These are phyloP conservation scores for Epinephelus lanceolatus DNA, from an alignment of 2,113 vertebrate species.

Conservation along the genomic window DNA sequence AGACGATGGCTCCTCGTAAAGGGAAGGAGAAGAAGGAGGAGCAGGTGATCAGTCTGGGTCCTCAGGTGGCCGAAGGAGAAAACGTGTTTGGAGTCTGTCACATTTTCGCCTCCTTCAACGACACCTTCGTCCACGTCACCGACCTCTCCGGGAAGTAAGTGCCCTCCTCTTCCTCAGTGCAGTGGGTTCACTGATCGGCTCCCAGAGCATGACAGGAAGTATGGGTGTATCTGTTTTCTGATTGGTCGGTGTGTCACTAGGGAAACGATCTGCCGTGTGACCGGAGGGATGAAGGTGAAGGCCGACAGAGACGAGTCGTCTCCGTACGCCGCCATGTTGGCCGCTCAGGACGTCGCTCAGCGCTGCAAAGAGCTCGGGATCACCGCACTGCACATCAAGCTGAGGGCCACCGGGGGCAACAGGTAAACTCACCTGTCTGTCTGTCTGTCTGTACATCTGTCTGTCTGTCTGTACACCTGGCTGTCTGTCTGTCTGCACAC, in stretches of 20 bases:
- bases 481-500: background rate
- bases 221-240: background rate
- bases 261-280: conserved; percentile 98
- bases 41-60: conserved; percentile 98
- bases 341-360: conserved; percentile 97
- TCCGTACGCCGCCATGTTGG: conserved; percentile 97
- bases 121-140: conserved; percentile 97
- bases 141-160: conserved; percentile 99
- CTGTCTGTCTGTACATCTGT: background rate
- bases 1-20: conserved; percentile 99
- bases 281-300: conserved; percentile 99
- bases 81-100: conserved; percentile 98
- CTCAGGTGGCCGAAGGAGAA: conserved; percentile 98
- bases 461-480: no score
- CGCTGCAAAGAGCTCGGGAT: conserved; percentile 98
- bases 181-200: no score
- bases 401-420: conserved; percentile 96
- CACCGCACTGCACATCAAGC: conserved; percentile 97
- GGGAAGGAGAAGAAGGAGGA: conserved; percentile 99
- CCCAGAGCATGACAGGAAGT: background rate
- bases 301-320: conserved; percentile 97
- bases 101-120: conserved; percentile 99
- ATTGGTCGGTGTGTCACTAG: conserved; percentile 71
- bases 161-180: background rate
- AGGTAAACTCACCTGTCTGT: conserved; percentile 74